Base-by-base conservation (phyloP, 2,888 invertebrate species). In the Toxonevra muliebris region DNA sequence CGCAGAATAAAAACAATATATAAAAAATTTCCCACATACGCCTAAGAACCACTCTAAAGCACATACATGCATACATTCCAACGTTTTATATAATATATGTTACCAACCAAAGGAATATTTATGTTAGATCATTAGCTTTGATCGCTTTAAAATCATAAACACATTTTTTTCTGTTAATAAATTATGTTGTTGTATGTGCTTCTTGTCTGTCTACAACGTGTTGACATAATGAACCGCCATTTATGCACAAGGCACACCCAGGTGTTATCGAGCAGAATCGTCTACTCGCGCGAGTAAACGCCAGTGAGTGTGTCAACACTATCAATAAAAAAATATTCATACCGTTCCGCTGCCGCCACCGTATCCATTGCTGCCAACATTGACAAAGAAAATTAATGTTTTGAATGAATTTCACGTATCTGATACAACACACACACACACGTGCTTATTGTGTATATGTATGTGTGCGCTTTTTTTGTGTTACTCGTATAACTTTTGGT, bases 381-480 rank as follows among this genome's bases (percentile, higher is more conserved):
- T 54, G 17, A 42, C 61, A 10, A 64, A 10, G 13, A 17, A 12
- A 62, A 13, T 42, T 4, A 12, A 58, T 73, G 68, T 69, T 79
- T 79, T 62, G 72, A 61, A 77, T 77, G 80, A 72, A 75, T 68
- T 73, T 73, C 80, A 77, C 77, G 77, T 77, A 80, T 65, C 65
- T 58, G 65, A 78, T 78, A 77, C 79, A 79, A 80, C 64, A 68
- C 72, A 73, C 15, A 13, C 55, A 53, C 62, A 15, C 42, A 4
- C 7, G 30, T 30, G 7, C 7, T 2, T 30, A 30, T 30, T 30
- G 7, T 30, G 30, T 30, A 30, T 30, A 7, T 30, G 7, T 30
- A 7, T n/a, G n/a, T n/a, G n/a, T n/a, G n/a, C n/a, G n/a, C n/a
- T n/a, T n/a, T 30, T 30, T 30, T 30, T 30, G 30, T 30, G 2